Conservation (phyloP, 2,888 invertebrate species). For the Synergus umbraculus region DNA sequence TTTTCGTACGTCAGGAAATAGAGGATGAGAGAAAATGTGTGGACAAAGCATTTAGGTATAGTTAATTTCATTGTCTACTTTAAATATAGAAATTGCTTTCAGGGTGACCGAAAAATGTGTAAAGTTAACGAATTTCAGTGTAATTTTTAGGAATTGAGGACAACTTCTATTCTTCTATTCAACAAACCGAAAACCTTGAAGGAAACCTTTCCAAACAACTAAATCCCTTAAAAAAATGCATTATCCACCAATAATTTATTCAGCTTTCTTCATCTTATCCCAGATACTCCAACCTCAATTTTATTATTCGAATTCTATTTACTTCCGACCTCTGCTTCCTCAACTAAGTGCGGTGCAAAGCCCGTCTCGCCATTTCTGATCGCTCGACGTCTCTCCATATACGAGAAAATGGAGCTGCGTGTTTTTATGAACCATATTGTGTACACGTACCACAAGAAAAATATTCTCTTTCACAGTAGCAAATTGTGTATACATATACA, state of each 20-base stretch:
- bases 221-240: background rate
- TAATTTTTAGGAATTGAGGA: too few relatives aligned
- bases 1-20: conserved; percentile 5
- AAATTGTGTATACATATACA: background rate
- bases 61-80: background rate
- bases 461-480: conserved; percentile 15
- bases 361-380: conserved; percentile 19
- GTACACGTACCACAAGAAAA: conserved; percentile 35
- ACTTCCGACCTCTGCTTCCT: background rate
- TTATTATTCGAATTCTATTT: conserved; percentile 20
- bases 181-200: background rate
- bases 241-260: background rate
- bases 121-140: too few relatives aligned
- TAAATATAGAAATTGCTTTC: background rate
- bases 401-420: conserved; percentile 24
- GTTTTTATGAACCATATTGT: conserved; percentile 35
- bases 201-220: background rate
- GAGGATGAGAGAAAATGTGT: background rate
- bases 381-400: background rate
- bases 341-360: conserved; percentile 15
- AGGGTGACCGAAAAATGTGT: too few relatives aligned
- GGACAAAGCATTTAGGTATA: background rate
- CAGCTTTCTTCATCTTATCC: background rate
- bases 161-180: too few relatives aligned
- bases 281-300: background rate